Conservation (phyloP, 2,113 vertebrate genomes). For the Cavia aperea region DNA sequence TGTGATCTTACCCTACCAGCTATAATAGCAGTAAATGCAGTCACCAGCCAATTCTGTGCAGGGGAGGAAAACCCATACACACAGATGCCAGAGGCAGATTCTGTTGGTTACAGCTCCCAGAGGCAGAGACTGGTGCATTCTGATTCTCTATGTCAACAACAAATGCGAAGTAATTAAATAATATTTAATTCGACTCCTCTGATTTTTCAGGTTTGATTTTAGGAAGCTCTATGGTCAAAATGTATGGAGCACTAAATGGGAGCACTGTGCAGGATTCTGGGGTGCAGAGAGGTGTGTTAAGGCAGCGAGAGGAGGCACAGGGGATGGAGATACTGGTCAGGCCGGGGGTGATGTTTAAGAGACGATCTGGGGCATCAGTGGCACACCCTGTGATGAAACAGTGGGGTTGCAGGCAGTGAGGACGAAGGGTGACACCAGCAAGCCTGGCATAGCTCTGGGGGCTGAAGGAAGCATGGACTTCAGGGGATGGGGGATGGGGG, state of each 20-base stretch:
- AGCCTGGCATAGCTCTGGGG: fast-evolving
- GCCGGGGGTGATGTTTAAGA: not conserved
- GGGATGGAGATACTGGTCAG: not conserved
- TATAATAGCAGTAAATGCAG: no score
- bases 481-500: not conserved
- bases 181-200: not conserved
- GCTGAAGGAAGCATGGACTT: not conserved
- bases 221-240: not conserved
- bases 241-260: not conserved
- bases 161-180: not conserved
- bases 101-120: not conserved
- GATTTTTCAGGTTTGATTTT: not conserved
- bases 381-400: fast-evolving
- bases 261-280: not conserved
- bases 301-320: not conserved
- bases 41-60: not conserved
- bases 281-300: not conserved
- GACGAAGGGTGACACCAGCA: not conserved
- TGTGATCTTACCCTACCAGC: not conserved
- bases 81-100: not conserved
- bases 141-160: not conserved
- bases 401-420: not conserved
- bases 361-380: not conserved
- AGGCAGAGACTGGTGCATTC: not conserved
- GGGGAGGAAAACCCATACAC: not conserved